Base-by-base conservation (phyloP, 1,140 invertebrate species). In the Trypoxylus dichotomus region DNA sequence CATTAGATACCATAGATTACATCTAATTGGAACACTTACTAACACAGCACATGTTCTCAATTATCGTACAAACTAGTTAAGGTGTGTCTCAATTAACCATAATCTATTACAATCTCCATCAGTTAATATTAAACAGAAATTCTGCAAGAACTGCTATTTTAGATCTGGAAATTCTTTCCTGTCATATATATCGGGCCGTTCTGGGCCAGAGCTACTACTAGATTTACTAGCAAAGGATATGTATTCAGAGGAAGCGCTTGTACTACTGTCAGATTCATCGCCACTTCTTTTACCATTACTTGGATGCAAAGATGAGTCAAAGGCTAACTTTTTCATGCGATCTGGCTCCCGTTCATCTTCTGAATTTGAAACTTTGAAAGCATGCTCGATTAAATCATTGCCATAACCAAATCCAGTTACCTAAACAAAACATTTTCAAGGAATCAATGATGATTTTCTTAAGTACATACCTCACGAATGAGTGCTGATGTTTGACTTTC, bases 361-460 rank as follows among this genome's bases (percentile, higher is more conserved):
- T 5, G 60, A 68, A 68, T 24, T 74, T n/a, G 15, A 0, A 13
- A 0, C 11, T 74, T 43, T 74, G n/a, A 74, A 43, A 13, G 72
- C 29, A 74, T 74, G 72, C 11, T 74, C 72, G 8, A 74, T 74
- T 43, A 74, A 74, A 42, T 74, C 72, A n/a, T 74, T 74, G 21
- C 32, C 29, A 41, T 74, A 74, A 74, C 72, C 72, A 42, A 74
- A 74, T 15, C 72, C 72, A 42, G 72, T 13, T 24, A 74, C 72
- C 72, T 74, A 43, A 74, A n/a, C 15, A 24, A 6, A n/a, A 3
- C 41, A 74, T 74, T 43, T 74, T 27, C 29, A 71, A 68, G 13
- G 24, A 29, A 24, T 2, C 0, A 68, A 68, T 19, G 19, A 3
- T n/a, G 24, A 27, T 27, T 6, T 27, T 5, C 10, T 11, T 29